phyloP scores from a whole-genome alignment of 2,888 invertebrate genomes.

The Anodontia alba region DNA sequence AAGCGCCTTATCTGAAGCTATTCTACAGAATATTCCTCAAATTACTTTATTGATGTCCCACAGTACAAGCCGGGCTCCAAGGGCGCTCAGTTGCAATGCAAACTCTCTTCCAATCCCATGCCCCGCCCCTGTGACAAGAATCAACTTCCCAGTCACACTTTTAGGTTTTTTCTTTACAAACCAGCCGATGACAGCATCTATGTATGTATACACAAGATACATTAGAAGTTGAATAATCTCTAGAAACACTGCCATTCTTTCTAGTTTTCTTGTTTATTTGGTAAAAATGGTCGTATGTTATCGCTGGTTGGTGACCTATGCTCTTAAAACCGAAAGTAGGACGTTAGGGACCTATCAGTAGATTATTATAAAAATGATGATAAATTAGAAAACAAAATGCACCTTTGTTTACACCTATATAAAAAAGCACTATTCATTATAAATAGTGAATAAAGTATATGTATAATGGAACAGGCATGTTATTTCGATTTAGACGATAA shows the following conservation, averaged over 20 bases:
- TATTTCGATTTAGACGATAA: too few relatives aligned
- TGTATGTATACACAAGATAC: conserved; percentile 61
- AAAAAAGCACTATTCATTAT: too few relatives aligned
- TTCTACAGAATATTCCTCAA: too few relatives aligned
- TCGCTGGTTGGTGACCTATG: background rate
- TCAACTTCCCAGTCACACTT: conserved; percentile 70
- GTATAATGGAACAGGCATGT: too few relatives aligned
- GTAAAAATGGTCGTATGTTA: background rate
- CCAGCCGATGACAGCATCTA: conserved; percentile 54
- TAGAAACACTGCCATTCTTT: conserved; percentile 4
- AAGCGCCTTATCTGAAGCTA: too few relatives aligned
- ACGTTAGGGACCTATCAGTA: background rate
- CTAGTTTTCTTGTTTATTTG: background rate
- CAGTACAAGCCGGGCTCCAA: conserved; percentile 75
- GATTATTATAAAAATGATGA: too few relatives aligned
- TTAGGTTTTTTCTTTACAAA: conserved; percentile 70
- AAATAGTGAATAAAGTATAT: too few relatives aligned
- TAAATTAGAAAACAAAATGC: too few relatives aligned
- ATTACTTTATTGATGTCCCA: conserved; percentile 71
- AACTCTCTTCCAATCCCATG: conserved; percentile 80
- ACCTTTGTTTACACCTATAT: too few relatives aligned
- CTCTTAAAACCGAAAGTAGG: conserved; percentile 6
- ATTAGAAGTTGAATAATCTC: conserved; percentile 45
- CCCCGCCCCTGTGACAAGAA: conserved; percentile 80
- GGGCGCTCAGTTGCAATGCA: conserved; percentile 72